phyloP scores from a whole-genome alignment of 2,888 invertebrate genomes.

The Nowickia ferox region DNA sequence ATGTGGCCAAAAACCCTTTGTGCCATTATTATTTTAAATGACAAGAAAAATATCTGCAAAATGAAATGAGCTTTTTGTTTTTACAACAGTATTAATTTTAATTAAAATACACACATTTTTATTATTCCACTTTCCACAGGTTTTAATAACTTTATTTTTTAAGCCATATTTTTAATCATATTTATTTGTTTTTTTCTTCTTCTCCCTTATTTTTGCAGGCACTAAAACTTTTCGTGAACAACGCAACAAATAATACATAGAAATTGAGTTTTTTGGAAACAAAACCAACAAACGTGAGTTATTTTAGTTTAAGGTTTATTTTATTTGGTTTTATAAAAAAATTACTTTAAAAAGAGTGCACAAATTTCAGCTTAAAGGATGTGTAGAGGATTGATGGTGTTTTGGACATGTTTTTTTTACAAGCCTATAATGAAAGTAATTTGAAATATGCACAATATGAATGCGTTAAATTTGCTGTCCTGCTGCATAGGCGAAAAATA shows the following conservation, averaged over 20 bases:
- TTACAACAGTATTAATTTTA: slow-evolving; percentile 63
- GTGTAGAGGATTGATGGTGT: slow-evolving; percentile 1
- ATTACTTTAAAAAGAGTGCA: neutral
- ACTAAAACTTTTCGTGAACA: slow-evolving; percentile 41
- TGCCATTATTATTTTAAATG: slow-evolving; percentile 42
- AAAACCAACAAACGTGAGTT: slow-evolving; percentile 62
- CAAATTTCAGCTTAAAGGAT: slow-evolving; percentile 19
- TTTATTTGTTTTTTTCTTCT: neutral
- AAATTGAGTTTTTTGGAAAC: slow-evolving; percentile 24
- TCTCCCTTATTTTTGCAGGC: slow-evolving; percentile 40
- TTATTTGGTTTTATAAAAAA: slow-evolving; percentile 15
- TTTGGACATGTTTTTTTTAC: slow-evolving; percentile 8
- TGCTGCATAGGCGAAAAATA: too few species aligned
- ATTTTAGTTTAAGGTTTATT: slow-evolving; percentile 51
- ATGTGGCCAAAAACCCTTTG: neutral
- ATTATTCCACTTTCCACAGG: slow-evolving; percentile 35
- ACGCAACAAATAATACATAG: slow-evolving; percentile 16
- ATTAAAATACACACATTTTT: slow-evolving; percentile 57
- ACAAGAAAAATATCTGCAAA: slow-evolving; percentile 18
- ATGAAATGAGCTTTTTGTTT: slow-evolving; percentile 28
- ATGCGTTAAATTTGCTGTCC: neutral
- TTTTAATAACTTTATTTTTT: slow-evolving; percentile 51
- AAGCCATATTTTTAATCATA: slow-evolving; percentile 35
- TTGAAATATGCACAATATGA: neutral
- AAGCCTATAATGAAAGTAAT: neutral